Percentiles rank a stretch among this genome's conserved stretches.
Evolutionary conservation across 2,888 invertebrate species (phyloP).

Genomic region (Xestia sexstrigata): DNA sequence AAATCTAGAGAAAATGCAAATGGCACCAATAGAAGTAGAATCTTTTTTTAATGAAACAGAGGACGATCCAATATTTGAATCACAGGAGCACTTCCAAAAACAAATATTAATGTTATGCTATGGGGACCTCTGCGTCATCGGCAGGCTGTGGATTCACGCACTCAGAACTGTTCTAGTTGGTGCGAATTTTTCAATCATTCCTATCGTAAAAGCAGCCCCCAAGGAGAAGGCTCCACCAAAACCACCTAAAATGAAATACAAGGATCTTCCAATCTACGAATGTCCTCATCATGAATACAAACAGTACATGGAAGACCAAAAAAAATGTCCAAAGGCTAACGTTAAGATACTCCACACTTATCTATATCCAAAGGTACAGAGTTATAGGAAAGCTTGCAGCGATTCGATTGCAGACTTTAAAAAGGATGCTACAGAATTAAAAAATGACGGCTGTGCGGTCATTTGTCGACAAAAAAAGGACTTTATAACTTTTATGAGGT

Average conservation of each 20-base stretch:
- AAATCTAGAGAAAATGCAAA: conserved; percentile 53
- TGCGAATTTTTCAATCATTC: conserved; percentile 71
- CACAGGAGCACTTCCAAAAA: conserved; percentile 59
- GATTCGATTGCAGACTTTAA: conserved; percentile 43
- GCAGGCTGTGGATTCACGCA: conserved; percentile 75
- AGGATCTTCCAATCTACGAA: conserved; percentile 79
- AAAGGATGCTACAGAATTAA: conserved; percentile 38
- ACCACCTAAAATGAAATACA: conserved; percentile 81
- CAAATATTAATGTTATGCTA: conserved; percentile 61
- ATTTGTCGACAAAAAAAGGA: conserved; percentile 61
- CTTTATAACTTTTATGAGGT: conserved; percentile 73
- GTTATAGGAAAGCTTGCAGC: conserved; percentile 57
- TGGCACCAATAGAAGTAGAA: neutral
- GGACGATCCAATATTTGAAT: conserved; percentile 49
- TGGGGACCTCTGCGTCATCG: conserved; percentile 76
- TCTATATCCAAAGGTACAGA: conserved; percentile 74
- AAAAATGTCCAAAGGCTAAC: conserved; percentile 72
- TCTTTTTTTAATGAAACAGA: neutral
- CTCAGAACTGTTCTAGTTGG: conserved; percentile 73
- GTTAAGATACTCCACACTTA: conserved; percentile 73
- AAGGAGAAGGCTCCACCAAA: conserved; percentile 54
- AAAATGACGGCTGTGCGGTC: conserved; percentile 39
- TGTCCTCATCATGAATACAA: conserved; percentile 80
- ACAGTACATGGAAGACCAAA: conserved; percentile 68
- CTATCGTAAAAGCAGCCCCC: conserved; percentile 75